Percentiles rank a stretch among this genome's conserved stretches.
These are phyloP conservation scores for Fundulus diaphanus DNA, from an alignment of 2,797 vertebrate species.

Conservation along the genomic window DNA sequence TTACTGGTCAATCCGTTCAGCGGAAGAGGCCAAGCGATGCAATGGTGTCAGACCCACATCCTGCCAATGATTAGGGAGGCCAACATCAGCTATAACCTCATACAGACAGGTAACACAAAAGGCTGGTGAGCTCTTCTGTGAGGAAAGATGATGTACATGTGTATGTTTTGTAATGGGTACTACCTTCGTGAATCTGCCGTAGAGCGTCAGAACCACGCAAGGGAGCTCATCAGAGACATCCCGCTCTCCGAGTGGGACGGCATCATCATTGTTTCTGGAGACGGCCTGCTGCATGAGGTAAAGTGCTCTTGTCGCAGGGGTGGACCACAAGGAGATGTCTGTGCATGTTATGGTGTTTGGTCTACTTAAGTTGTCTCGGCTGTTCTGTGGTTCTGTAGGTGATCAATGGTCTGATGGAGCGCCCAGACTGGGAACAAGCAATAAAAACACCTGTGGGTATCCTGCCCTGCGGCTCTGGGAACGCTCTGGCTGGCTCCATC, in stretches of 20 bases:
- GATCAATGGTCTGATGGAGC: slow-evolving; percentile 90
- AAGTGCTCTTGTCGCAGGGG: slow-evolving; percentile 4
- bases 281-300: slow-evolving; percentile 92
- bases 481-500: slow-evolving; percentile 89
- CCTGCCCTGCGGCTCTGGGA: slow-evolving; percentile 92
- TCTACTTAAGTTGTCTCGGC: background rate
- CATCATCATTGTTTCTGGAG: slow-evolving; percentile 90
- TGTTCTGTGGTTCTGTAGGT: slow-evolving; percentile 77
- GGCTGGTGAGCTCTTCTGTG: background rate
- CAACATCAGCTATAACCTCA: slow-evolving; percentile 93
- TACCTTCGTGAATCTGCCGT: slow-evolving; percentile 23
- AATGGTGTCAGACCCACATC: slow-evolving; percentile 90
- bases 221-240: slow-evolving; percentile 89
- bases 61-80: slow-evolving; percentile 93
- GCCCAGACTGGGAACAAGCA: slow-evolving; percentile 91
- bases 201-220: slow-evolving; percentile 92
- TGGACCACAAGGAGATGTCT: background rate
- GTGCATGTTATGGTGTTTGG: background rate
- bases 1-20: slow-evolving; percentile 93
- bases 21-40: slow-evolving; percentile 89
- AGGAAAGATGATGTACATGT: background rate
- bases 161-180: background rate
- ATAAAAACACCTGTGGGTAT: slow-evolving; percentile 90
- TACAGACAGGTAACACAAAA: slow-evolving; percentile 87
- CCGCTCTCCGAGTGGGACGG: slow-evolving; percentile 90